These are phyloP conservation scores for Sphinx pinastri DNA, from an alignment of 2,888 invertebrate genomes.

Conservation along the genomic window DNA sequence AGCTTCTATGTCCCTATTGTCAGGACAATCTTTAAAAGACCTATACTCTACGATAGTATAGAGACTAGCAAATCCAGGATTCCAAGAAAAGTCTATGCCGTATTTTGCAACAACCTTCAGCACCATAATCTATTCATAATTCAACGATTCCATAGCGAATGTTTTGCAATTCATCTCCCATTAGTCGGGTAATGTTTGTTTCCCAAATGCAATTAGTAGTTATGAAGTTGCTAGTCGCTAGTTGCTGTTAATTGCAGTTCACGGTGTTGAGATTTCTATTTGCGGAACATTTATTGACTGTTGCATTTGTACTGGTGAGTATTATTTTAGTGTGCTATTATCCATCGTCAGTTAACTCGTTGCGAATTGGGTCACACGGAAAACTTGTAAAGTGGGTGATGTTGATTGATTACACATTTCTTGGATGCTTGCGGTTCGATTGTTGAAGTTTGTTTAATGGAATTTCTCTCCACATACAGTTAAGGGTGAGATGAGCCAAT, in stretches of 20 bases:
- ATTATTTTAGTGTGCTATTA: slow-evolving; percentile 23
- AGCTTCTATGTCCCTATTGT: too few relatives aligned
- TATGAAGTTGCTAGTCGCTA: slow-evolving; percentile 14
- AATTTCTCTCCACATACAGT: too few relatives aligned
- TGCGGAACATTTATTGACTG: slow-evolving; percentile 23
- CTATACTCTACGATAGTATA: too few relatives aligned
- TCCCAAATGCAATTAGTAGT: slow-evolving; percentile 19
- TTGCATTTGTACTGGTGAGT: slow-evolving; percentile 21
- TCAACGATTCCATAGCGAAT: background rate
- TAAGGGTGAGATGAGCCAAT: too few relatives aligned
- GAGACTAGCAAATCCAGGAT: too few relatives aligned
- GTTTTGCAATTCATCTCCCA: slow-evolving; percentile 13
- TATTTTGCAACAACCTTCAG: background rate
- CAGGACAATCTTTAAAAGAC: too few relatives aligned
- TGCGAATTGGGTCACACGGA: slow-evolving; percentile 20
- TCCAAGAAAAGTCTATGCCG: too few relatives aligned
- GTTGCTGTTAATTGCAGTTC: slow-evolving; percentile 20
- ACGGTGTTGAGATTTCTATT: slow-evolving; percentile 8
- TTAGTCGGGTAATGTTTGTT: slow-evolving; percentile 14
- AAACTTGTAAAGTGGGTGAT: background rate
- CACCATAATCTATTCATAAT: background rate
- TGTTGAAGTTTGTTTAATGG: too few relatives aligned
- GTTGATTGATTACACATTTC: background rate
- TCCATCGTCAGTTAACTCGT: slow-evolving; percentile 13
- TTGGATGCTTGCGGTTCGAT: background rate